These are phyloP conservation scores for Caenorhabditis panamensis DNA, from an alignment of 2,888 invertebrate genomes.

Conservation along the genomic window DNA sequence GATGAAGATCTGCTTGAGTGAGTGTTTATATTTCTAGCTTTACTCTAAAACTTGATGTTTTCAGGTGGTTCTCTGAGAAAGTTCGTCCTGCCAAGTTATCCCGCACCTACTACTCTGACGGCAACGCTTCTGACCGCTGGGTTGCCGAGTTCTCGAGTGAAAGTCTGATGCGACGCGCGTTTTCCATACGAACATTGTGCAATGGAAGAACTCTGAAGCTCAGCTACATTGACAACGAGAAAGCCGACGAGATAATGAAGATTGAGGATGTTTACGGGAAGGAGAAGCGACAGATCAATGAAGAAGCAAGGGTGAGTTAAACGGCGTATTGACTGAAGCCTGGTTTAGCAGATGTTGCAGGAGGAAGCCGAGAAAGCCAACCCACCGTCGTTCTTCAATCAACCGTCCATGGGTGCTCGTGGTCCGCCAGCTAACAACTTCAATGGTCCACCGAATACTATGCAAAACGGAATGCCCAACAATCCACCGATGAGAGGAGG, in stretches of 20 bases:
- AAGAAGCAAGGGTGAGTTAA: slow-evolving; percentile 44
- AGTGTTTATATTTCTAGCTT: slow-evolving; percentile 17
- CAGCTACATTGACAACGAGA: slow-evolving; percentile 56
- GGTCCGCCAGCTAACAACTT: slow-evolving; percentile 7
- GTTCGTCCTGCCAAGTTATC: slow-evolving; percentile 65
- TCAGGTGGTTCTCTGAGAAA: slow-evolving; percentile 64
- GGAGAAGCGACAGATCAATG: slow-evolving; percentile 52
- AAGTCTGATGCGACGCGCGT: slow-evolving; percentile 53
- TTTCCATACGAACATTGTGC: slow-evolving; percentile 42
- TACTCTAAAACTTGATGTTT: background rate
- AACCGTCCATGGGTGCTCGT: slow-evolving; percentile 2
- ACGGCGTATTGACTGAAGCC: background rate
- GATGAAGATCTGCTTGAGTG: slow-evolving; percentile 72
- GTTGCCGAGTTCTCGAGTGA: slow-evolving; percentile 74
- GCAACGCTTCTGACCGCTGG: slow-evolving; percentile 76
- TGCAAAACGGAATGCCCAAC: slow-evolving; percentile 5
- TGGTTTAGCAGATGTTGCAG: slow-evolving; percentile 14
- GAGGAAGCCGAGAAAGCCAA: slow-evolving; percentile 33
- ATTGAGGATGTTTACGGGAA: slow-evolving; percentile 68
- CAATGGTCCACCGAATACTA: slow-evolving; percentile 13
- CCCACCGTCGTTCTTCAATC: slow-evolving; percentile 48
- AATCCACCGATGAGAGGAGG: slow-evolving; percentile 21
- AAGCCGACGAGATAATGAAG: slow-evolving; percentile 64
- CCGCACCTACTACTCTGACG: slow-evolving; percentile 69
- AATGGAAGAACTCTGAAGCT: slow-evolving; percentile 59